phyloP scores from a whole-genome alignment of 1,140 invertebrate genomes.

The Lordiphosa stackelbergi region DNA sequence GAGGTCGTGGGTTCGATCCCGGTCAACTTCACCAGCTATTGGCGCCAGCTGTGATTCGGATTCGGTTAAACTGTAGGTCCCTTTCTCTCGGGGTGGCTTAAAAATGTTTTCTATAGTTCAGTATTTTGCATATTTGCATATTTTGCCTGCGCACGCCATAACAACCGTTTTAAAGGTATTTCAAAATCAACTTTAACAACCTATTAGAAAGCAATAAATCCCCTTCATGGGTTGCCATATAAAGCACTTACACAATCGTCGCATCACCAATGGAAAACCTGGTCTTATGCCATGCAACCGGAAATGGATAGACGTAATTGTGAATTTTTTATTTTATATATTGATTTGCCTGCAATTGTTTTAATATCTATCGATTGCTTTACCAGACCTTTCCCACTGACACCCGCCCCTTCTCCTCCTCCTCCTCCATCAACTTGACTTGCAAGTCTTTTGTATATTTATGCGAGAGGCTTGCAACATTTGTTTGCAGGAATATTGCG shows the following conservation, averaged over 20 bases:
- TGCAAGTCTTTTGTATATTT: slow-evolving; percentile 18
- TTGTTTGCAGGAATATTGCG: slow-evolving; percentile 16
- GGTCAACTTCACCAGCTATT: no score
- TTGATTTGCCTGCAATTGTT: slow-evolving; percentile 14
- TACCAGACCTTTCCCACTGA: slow-evolving; percentile 1
- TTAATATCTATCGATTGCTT: slow-evolving; percentile 30
- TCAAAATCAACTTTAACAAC: slow-evolving; percentile 21
- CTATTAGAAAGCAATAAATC: slow-evolving; percentile 21
- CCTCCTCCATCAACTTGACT: no score
- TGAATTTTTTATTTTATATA: slow-evolving; percentile 18
- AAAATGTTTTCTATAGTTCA: no score
- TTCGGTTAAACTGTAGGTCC: no score
- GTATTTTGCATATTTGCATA: no score
- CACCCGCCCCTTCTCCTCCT: slow-evolving; percentile 5
- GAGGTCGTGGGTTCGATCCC: no score
- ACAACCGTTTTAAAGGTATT: background rate
- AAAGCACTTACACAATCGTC: no score
- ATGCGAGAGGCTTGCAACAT: slow-evolving; percentile 8
- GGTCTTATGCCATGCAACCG: slow-evolving; percentile 22
- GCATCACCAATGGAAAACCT: slow-evolving; percentile 11
- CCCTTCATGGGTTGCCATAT: background rate
- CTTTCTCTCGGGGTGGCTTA: no score
- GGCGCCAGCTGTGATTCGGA: no score
- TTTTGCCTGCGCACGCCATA: no score
- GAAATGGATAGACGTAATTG: slow-evolving; percentile 32